phyloP scores from a whole-genome alignment of 2,888 invertebrate species.

The Drosophila lutescens region DNA sequence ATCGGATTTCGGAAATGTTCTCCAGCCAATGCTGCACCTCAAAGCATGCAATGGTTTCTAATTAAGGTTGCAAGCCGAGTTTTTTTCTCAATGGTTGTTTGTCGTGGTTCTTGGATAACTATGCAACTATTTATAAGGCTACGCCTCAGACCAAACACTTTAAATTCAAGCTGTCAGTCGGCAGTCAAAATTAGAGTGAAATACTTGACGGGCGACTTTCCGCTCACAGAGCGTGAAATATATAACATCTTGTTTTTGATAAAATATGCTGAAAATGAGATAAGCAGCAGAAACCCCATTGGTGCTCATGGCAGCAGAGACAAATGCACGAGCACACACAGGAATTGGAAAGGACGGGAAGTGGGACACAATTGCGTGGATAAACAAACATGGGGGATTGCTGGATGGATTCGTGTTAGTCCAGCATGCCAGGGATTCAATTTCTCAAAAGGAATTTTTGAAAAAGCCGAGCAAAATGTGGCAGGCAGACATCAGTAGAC shows the following conservation, averaged over 20 bases:
- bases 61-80: not conserved
- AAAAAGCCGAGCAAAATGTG: conserved; percentile 41
- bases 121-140: not conserved
- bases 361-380: conserved; percentile 36
- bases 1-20: conserved; percentile 61
- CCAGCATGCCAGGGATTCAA: conserved; percentile 72
- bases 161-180: conserved; percentile 63
- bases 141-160: not conserved
- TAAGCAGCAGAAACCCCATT: conserved; percentile 78
- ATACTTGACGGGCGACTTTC: conserved; percentile 21
- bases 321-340: conserved; percentile 51
- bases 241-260: conserved; percentile 70
- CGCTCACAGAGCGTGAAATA: conserved; percentile 35
- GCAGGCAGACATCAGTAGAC: conserved; percentile 20
- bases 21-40: not conserved
- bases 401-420: conserved; percentile 51
- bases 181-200: conserved; percentile 39
- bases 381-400: conserved; percentile 50
- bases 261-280: conserved; percentile 80
- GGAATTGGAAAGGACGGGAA: conserved; percentile 16
- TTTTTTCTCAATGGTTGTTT: no score
- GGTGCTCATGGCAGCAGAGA: conserved; percentile 50
- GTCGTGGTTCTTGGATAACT: not conserved
- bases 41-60: conserved; percentile 11
- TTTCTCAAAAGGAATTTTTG: conserved; percentile 79